phyloP scores from a whole-genome alignment of 2,113 vertebrate genomes.

The Colaptes auratus region DNA sequence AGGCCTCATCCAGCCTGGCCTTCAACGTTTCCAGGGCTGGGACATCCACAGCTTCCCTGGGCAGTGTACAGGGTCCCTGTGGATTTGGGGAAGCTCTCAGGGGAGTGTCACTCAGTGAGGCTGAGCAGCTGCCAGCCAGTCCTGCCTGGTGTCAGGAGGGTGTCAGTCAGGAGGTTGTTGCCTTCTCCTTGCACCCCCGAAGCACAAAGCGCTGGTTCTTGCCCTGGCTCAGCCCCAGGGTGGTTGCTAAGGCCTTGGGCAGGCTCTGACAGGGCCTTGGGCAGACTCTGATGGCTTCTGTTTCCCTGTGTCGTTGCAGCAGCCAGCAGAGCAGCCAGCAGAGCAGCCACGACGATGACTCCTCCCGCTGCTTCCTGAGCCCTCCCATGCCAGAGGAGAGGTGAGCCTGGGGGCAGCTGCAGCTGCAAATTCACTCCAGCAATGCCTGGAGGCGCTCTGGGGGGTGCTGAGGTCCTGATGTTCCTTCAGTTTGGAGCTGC shows the following conservation, averaged over 20 bases:
- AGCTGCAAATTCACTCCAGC: too few relatives aligned
- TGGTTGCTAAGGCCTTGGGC: rapidly evolving
- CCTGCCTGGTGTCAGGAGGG: rapidly evolving
- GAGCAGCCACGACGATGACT: constrained; percentile 91
- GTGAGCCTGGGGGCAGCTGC: constrained; percentile 43
- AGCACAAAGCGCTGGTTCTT: rapidly evolving
- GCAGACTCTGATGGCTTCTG: not conserved
- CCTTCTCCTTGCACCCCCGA: not conserved
- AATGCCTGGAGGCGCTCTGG: rapidly evolving
- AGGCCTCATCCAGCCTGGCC: too few relatives aligned
- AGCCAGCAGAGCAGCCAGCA: constrained; percentile 91
- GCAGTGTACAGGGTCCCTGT: not conserved
- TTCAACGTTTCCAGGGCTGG: too few relatives aligned
- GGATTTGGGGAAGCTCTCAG: too few relatives aligned
- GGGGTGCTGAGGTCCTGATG: not conserved
- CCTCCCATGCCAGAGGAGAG: constrained; percentile 82
- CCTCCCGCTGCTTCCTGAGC: constrained; percentile 86
- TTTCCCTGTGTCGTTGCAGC: constrained; percentile 68
- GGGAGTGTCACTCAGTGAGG: not conserved
- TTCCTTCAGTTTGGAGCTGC: rapidly evolving
- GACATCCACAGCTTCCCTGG: too few relatives aligned
- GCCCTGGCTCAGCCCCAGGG: not conserved
- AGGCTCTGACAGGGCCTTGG: not conserved
- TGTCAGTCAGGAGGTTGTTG: too few relatives aligned
- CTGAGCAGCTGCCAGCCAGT: not conserved